Base-by-base conservation (phyloP, 2,888 invertebrate genomes). In the Leptarthrus brevirostris region DNA sequence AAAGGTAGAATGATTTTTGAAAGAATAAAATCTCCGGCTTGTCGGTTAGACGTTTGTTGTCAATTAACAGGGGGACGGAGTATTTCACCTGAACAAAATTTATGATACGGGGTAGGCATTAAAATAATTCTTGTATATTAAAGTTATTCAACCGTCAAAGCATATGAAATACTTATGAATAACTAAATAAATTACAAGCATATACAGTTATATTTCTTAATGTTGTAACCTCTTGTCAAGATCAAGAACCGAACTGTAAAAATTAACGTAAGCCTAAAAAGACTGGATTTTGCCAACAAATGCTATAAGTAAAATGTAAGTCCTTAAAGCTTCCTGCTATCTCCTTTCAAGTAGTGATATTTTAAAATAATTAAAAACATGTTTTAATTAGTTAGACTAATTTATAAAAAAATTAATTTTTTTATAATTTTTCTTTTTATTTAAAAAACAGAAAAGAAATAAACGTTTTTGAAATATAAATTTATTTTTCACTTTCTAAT, bases 351-450 rank as follows among this genome's bases (percentile, higher is more conserved):
- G 30, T 69, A 69, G 69, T 69, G 69, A 69, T 69, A 69, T 69
- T 69, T 64, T 44, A 64, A 22, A 64, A 16, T 47, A 44, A 20
- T 64, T 54, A 54, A 61, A 61, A 16, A 52, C 20, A 12, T 69
- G 49, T 69, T 69, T 49, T 30, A 49, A 36, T 69, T 69, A 69
- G 34, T 49, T 69, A 69, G 69, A 69, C 52, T 69, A 69, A 52
- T 69, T 69, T 69, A 69, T 69, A 49, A 34, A 71, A 40, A 71
- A 40, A 10, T 34, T 18, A 71, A 54, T 40, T 40, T 30, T 54
- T 36, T 71, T 54, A 69, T 49, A 69, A 34, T 22, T 69, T 16
- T 40, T 61, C 26, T 64, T 64, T 64, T 64, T 64, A 64, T 64
- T 64, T 22, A 44, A 64, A 64, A 64, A 34, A 24, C 20, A 18